Evolutionary conservation across 2,797 vertebrate species (phyloP).

Genomic region (Gallinago solitaria): DNA sequence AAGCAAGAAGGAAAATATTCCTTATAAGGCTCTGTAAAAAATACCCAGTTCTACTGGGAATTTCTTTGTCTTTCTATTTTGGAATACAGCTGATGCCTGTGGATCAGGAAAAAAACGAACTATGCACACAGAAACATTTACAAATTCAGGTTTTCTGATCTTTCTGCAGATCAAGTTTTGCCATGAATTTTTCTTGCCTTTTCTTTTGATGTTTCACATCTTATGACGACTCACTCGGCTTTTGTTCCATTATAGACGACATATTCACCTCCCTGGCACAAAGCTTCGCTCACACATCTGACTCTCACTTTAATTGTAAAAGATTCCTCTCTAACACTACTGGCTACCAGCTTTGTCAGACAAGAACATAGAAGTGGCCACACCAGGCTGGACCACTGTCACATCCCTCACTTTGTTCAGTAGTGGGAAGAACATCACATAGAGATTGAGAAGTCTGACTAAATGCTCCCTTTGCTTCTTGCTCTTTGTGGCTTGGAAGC

Average conservation of each 20-base stretch:
- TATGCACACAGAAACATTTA: background rate
- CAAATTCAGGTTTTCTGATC: background rate
- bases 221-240: background rate
- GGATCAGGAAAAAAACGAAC: background rate
- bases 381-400: background rate
- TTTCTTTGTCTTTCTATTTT: background rate
- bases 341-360: background rate
- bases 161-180: background rate
- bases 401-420: background rate
- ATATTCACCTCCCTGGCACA: background rate
- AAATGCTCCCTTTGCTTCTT: background rate
- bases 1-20: background rate
- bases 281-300: background rate
- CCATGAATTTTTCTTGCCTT: background rate
- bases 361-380: background rate
- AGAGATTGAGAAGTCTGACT: background rate
- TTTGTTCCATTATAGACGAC: background rate
- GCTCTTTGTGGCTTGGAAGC: background rate
- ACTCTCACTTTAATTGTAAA: background rate
- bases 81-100: background rate
- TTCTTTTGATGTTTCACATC: background rate
- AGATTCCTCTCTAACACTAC: background rate
- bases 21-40: background rate
- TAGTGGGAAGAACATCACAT: background rate
- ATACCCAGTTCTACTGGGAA: background rate